These are phyloP conservation scores for Diplogasteroides magnus DNA, from an alignment of 1,140 invertebrate species.

Conservation along the genomic window DNA sequence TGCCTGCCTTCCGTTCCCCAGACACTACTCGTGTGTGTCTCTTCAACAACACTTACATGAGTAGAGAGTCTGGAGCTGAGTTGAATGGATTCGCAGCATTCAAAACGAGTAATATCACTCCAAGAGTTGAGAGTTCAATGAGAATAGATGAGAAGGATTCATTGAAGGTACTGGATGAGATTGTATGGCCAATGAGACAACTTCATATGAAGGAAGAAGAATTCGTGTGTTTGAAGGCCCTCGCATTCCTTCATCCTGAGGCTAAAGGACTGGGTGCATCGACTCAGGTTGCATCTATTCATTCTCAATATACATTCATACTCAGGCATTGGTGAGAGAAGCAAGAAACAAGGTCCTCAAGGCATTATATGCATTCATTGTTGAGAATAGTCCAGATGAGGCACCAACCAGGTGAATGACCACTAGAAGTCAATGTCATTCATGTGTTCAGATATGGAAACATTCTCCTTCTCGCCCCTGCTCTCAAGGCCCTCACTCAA, in stretches of 20 bases:
- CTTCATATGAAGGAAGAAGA: conserved; percentile 52
- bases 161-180: conserved; percentile 49
- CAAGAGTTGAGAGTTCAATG: conserved; percentile 6
- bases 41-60: conserved; percentile 51
- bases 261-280: conserved; percentile 46
- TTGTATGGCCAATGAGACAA: conserved; percentile 55
- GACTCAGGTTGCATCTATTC: conserved; percentile 24
- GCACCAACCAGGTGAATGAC: conserved; percentile 44
- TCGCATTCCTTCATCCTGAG: conserved; percentile 54
- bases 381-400: conserved; percentile 46
- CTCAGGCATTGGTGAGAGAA: conserved; percentile 38
- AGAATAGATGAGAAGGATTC: conserved; percentile 35
- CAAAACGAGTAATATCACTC: conserved; percentile 40
- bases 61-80: conserved; percentile 33
- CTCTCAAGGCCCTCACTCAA: conserved; percentile 52
- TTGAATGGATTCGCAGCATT: conserved; percentile 48
- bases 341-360: conserved; percentile 52
- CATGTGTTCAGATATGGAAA: conserved; percentile 34
- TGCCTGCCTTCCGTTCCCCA: conserved; percentile 50
- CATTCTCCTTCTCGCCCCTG: conserved; percentile 50
- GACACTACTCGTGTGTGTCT: conserved; percentile 54
- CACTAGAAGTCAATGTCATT: background rate
- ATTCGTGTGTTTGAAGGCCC: conserved; percentile 53
- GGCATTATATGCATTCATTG: conserved; percentile 51
- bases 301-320: background rate